phyloP scores from a whole-genome alignment of 2,113 vertebrate species.

The Picathartes gymnocephalus region DNA sequence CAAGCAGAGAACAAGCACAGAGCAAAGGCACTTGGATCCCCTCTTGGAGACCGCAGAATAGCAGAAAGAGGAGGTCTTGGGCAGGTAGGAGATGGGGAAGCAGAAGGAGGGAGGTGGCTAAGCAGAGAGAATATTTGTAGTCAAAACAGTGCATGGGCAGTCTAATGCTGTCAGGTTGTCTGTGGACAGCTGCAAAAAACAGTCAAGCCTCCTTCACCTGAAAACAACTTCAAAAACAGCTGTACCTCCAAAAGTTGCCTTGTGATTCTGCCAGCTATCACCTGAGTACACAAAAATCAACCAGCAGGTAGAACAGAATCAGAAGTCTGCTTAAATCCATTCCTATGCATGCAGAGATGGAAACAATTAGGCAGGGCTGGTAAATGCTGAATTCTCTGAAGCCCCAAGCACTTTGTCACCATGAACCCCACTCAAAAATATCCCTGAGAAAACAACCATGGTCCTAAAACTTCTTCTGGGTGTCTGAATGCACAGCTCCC shows the following conservation, averaged over 20 bases:
- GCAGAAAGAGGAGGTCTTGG: neutral
- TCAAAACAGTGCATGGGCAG: neutral
- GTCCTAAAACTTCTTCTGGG: neutral
- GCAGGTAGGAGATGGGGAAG: neutral
- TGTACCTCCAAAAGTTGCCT: neutral
- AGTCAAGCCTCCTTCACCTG: neutral
- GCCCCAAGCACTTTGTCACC: neutral
- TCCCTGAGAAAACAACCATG: neutral
- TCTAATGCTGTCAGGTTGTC: neutral
- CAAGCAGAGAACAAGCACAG: neutral
- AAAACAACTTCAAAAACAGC: neutral
- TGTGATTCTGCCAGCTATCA: neutral
- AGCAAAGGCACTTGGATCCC: neutral
- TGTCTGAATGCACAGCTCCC: neutral
- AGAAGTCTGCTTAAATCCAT: neutral
- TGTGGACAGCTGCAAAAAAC: neutral
- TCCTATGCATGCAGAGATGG: neutral
- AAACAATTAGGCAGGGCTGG: neutral
- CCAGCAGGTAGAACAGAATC: neutral
- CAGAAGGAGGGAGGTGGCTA: neutral
- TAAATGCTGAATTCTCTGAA: neutral
- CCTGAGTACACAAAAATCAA: neutral
- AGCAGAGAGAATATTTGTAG: neutral
- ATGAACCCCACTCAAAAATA: rapidly evolving
- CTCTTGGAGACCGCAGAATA: neutral